Base-by-base conservation (phyloP, 2,888 invertebrate species). In the Erebia ligea region DNA sequence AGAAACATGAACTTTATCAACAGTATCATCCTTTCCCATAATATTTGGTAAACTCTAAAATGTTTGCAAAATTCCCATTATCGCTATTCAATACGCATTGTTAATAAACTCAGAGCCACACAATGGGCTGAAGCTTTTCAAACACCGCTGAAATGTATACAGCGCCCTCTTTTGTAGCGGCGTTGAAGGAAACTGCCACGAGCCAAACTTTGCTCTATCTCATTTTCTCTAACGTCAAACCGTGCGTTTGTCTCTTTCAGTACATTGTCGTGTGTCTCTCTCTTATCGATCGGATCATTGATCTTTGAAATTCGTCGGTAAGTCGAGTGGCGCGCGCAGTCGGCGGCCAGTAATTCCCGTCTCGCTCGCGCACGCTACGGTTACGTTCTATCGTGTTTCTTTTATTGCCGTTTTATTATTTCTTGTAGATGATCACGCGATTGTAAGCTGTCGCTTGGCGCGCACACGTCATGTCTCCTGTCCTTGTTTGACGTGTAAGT, bases 401-500 rank as follows among this genome's bases (percentile, higher is more conserved):
- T 92, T 92, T 92, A 92, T 92, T 91, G 91, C 90, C 89, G 91
- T 92, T 92, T 93, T 93, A 93, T 93, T 93, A 93, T 93, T 93
- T 92, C 92, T 93, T 92, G 92, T 92, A 91, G 93, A 92, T 91
- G 91, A 92, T 92, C 93, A 92, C 92, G 92, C 92, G 93, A 93
- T 92, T 91, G 92, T 90, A 84, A 90, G 92, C 92, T 92, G 92
- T 92, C 92, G 92, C 88, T 89, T 84, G 89, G 88, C 88, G 92
- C 90, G 93, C 92, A 92, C 92, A 92, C 93, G 92, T 92, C 92
- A 92, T 80, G 80, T 83, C 76, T 71, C 71, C 80, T 76, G 75
- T 90, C 90, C 76, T 76, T 76, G 67, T 92, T 81, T 78, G 34
- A 15, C 75, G 6, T 25, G 65, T 1, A 10, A 52, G 62, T 48